A percentile compares a stretch with the other conserved stretches of the same genome.
Evolutionary conservation across 2,888 invertebrate species (phyloP).

Genomic region (Nomada fabriciana): DNA sequence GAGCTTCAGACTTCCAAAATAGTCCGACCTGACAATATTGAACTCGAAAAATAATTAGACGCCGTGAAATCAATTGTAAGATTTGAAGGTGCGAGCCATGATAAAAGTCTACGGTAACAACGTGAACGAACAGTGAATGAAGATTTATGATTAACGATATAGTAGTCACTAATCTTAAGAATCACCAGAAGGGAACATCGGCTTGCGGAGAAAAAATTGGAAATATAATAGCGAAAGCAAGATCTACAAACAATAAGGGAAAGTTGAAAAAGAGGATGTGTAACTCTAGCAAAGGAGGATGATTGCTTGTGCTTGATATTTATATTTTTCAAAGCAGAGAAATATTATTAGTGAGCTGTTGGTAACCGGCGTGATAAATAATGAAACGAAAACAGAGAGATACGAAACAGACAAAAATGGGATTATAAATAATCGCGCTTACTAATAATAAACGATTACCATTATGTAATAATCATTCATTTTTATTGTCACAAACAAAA

Average conservation of each 20-base stretch:
- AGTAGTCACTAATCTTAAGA: constrained; percentile 83
- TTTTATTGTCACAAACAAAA: constrained; percentile 75
- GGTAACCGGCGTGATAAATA: constrained; percentile 59
- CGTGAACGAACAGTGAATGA: constrained; percentile 66
- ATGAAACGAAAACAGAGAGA: constrained; percentile 52
- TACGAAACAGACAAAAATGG: constrained; percentile 54
- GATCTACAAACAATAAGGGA: constrained; percentile 19
- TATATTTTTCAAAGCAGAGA: constrained; percentile 79
- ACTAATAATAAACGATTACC: constrained; percentile 80
- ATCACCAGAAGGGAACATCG: constrained; percentile 59
- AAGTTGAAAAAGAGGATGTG: constrained; percentile 28
- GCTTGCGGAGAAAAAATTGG: constrained; percentile 58
- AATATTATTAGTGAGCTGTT: constrained; percentile 73
- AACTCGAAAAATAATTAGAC: constrained; percentile 59
- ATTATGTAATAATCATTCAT: constrained; percentile 78
- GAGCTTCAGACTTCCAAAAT: constrained; percentile 52
- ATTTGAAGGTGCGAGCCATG: constrained; percentile 36
- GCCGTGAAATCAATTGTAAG: constrained; percentile 65
- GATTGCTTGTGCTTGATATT: constrained; percentile 82
- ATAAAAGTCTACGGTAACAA: constrained; percentile 33
- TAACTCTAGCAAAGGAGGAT: constrained; percentile 58
- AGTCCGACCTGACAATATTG: constrained; percentile 80
- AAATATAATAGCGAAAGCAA: constrained; percentile 32
- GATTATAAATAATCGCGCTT: constrained; percentile 79
- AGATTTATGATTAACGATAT: constrained; percentile 69